Base-by-base conservation (phyloP, 1,140 invertebrate species). In the Cotesia vestalis region DNA sequence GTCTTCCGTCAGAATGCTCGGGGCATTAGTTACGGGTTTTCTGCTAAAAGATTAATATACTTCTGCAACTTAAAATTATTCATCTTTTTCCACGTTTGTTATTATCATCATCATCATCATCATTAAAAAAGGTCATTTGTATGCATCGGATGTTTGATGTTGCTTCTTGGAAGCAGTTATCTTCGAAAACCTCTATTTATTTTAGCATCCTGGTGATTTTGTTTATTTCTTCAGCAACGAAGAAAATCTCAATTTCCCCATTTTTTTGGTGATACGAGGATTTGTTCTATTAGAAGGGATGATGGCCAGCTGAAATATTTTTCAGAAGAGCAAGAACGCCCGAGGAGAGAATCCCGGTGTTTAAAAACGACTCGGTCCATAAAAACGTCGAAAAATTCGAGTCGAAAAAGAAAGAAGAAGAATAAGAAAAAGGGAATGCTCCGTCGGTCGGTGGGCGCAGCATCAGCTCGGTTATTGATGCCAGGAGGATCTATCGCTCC, bases 401-500 rank as follows among this genome's bases (percentile, higher is more conserved):
- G 35, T 71, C 4, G 63, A 55, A 64, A 53, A 55, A 53, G n/a
- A 59, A 27, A 55, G 38, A 61, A 71, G 17, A n/a, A 52, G 52
- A 63, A 35, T 27, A 73, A 27, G 55, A 62, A 46, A 53, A 35
- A 20, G 64, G 35, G 6, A 71, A 55, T 14, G 40, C 40, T 4
- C 4, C 8, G 20, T n/a, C 11, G 40, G 53, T 66, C 67, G 52
- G 55, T 68, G 64, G 34, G 51, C n/a, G 62, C 53, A 38, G 36
- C 66, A 67, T 51, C 64, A 57, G 55, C 38, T 55, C 38, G 62
- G 70, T 74, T 75, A 75, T 75, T 62, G 73, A 74, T 69, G 70
- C 69, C 68, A 75, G 77, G 76, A 78, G 78, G 78, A 83, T 84
- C 80, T 79, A 79, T 80, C 78, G 80, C 80, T 79, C 75, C 79